These are phyloP conservation scores for Mylabris phalerata DNA, from an alignment of 1,140 invertebrate genomes.

Conservation along the genomic window DNA sequence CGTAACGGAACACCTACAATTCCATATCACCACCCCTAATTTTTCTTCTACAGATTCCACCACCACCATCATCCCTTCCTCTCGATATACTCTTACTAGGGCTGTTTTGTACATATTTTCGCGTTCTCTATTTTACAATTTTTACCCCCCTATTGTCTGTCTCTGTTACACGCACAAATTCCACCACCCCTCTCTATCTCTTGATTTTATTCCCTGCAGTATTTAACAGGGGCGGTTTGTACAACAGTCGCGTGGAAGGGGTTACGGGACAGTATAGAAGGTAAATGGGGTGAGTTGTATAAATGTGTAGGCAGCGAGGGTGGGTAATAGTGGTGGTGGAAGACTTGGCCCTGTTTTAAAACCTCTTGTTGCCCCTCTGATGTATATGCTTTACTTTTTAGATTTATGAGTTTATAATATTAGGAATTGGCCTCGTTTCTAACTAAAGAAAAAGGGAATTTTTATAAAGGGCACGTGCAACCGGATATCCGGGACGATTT, in stretches of 20 bases:
- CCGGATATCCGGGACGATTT: background rate
- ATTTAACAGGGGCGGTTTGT: slow-evolving; percentile 20
- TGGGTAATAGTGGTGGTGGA: slow-evolving; percentile 1
- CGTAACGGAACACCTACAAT: slow-evolving; percentile 40
- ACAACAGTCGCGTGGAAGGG: too few relatives aligned
- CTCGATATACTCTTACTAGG: slow-evolving; percentile 36
- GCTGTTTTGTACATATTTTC: slow-evolving; percentile 41
- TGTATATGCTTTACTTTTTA: slow-evolving; percentile 32
- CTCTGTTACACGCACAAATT: too few relatives aligned
- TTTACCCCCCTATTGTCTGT: slow-evolving; percentile 27
- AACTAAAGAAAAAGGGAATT: background rate
- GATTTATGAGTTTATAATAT: slow-evolving; percentile 38
- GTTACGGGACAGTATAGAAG: background rate
- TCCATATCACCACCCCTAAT: slow-evolving; percentile 7
- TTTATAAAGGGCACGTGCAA: background rate
- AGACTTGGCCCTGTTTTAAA: slow-evolving; percentile 1
- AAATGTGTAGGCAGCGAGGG: background rate
- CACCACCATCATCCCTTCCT: slow-evolving; percentile 26
- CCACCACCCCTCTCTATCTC: slow-evolving; percentile 5
- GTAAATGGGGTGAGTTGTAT: background rate
- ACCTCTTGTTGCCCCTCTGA: too few relatives aligned
- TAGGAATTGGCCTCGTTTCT: slow-evolving; percentile 24
- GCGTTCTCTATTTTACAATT: slow-evolving; percentile 43
- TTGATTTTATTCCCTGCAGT: slow-evolving; percentile 33
- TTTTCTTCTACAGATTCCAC: background rate